phyloP scores from a whole-genome alignment of 2,888 invertebrate species.

The Yponomeuta cagnagella region DNA sequence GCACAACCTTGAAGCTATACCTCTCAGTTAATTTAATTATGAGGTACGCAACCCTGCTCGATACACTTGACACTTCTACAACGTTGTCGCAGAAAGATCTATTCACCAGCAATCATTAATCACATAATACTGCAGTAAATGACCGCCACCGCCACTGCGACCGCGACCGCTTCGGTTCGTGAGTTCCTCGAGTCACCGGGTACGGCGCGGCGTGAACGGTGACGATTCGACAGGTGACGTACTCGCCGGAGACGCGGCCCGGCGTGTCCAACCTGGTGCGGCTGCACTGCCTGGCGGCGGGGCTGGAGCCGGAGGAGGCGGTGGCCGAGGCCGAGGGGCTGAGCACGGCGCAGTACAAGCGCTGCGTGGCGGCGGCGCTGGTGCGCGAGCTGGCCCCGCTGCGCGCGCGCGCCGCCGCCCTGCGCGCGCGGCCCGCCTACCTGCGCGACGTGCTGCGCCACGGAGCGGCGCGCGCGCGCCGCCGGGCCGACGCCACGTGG shows the following conservation, averaged over 20 bases:
- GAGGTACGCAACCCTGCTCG: too few relatives aligned
- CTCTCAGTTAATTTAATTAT: too few relatives aligned
- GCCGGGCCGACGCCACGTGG: conserved; percentile 79
- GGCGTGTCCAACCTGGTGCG: conserved; percentile 93
- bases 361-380: conserved; percentile 41
- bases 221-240: conserved; percentile 76
- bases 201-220: too few relatives aligned
- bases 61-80: too few relatives aligned
- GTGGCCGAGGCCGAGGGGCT: conserved; percentile 78
- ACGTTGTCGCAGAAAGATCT: too few relatives aligned
- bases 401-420: conserved; percentile 31
- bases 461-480: conserved; percentile 79
- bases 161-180: too few relatives aligned
- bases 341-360: conserved; percentile 83
- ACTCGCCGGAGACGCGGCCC: conserved; percentile 84
- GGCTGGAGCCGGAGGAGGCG: conserved; percentile 79
- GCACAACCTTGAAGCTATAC: too few relatives aligned
- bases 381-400: conserved; percentile 31
- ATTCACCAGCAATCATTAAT: too few relatives aligned
- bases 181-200: too few relatives aligned
- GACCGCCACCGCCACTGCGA: too few relatives aligned
- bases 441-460: conserved; percentile 77
- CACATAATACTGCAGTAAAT: too few relatives aligned
- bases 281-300: conserved; percentile 86
- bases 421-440: conserved; percentile 77